Evolutionary conservation across 2,888 invertebrate species (phyloP).

Genomic region (Galerucella calmariensis): DNA sequence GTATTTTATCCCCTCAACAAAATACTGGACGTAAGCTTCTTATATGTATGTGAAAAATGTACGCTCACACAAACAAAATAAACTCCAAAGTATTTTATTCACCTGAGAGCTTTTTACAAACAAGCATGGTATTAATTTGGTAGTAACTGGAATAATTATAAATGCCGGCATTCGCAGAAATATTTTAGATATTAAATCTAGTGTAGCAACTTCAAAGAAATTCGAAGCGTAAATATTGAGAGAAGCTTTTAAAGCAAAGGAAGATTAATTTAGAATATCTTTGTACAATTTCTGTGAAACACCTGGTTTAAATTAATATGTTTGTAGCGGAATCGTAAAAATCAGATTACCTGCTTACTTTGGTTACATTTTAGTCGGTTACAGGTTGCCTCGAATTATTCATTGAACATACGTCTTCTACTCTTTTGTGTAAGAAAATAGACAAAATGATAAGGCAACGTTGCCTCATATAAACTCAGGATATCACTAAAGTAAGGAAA

Average conservation of each 20-base stretch:
- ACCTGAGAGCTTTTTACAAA: conserved; percentile 9
- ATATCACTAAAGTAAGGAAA: no score
- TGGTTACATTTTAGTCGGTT: conserved; percentile 19
- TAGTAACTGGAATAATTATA: conserved; percentile 31
- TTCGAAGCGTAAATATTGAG: conserved; percentile 29
- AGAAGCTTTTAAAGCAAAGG: conserved; percentile 26
- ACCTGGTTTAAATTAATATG: conserved; percentile 34
- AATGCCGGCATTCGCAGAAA: conserved; percentile 29
- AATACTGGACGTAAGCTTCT: background rate
- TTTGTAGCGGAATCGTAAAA: conserved; percentile 27
- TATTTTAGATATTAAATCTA: conserved; percentile 34
- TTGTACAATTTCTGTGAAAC: conserved; percentile 31
- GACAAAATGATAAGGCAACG: no score
- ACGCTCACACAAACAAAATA: background rate
- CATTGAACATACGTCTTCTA: background rate
- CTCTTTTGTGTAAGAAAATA: background rate
- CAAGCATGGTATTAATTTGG: conserved; percentile 9
- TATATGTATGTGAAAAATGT: background rate
- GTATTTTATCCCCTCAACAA: background rate
- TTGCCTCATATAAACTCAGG: no score
- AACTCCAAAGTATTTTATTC: background rate
- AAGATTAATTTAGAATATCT: conserved; percentile 34
- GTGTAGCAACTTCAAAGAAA: conserved; percentile 41
- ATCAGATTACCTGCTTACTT: conserved; percentile 29
- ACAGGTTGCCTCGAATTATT: background rate